Percentiles rank a stretch among this genome's conserved stretches.
phyloP scores from a whole-genome alignment of 2,888 invertebrate genomes.

The Cosmorhoe ocellata region DNA sequence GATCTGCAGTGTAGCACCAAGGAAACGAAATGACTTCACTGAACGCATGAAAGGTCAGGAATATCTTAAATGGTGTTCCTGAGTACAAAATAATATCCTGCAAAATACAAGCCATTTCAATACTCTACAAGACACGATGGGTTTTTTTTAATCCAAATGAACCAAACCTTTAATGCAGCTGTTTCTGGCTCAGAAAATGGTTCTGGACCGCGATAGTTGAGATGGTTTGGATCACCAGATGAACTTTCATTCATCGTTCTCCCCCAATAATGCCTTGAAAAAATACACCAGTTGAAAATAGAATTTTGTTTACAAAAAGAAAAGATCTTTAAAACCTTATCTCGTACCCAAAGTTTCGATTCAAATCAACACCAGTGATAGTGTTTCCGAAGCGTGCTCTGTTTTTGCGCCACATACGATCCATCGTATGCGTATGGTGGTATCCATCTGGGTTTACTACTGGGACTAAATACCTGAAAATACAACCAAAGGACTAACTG shows the following conservation, averaged over 20 bases:
- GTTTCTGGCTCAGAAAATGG: conserved; percentile 74
- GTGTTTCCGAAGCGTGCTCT: conserved; percentile 73
- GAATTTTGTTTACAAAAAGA: neutral
- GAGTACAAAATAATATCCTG: conserved; percentile 73
- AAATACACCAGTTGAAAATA: conserved; percentile 1
- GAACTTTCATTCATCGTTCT: conserved; percentile 61
- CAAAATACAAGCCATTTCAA: conserved; percentile 29
- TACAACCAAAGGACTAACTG: too few relatives aligned
- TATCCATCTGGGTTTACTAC: conserved; percentile 94
- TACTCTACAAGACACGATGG: too few relatives aligned
- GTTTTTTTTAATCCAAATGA: neutral
- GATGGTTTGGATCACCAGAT: conserved; percentile 58
- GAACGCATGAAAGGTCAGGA: conserved; percentile 66
- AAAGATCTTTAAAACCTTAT: too few relatives aligned
- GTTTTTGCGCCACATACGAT: conserved; percentile 93
- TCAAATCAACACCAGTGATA: conserved; percentile 89
- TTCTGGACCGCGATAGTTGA: conserved; percentile 62
- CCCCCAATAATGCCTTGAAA: conserved; percentile 60
- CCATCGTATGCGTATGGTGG: conserved; percentile 88
- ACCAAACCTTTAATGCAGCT: conserved; percentile 62
- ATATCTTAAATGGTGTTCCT: conserved; percentile 69
- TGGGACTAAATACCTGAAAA: conserved; percentile 85
- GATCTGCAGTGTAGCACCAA: conserved; percentile 67
- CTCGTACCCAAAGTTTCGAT: conserved; percentile 90
- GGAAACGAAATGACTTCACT: conserved; percentile 73